Percentiles rank a stretch among this genome's conserved stretches.
phyloP scores from a whole-genome alignment of 2,113 vertebrate species.

The Hiodon alosoides region DNA sequence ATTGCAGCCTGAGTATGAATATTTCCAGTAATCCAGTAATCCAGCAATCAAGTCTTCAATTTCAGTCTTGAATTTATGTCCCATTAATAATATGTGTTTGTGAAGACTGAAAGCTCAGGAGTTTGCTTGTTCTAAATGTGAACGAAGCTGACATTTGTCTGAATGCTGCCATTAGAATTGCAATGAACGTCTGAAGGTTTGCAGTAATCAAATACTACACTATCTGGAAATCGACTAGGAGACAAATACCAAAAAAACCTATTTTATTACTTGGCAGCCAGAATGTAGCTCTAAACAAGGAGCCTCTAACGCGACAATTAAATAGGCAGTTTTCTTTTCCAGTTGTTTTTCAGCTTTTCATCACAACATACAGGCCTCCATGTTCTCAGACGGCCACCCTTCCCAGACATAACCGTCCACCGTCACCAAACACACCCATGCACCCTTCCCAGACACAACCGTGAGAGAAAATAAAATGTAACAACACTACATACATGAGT shows the following conservation, averaged over 20 bases:
- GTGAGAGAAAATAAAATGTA: neutral
- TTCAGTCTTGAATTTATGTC: slow-evolving; percentile 69
- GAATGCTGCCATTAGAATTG: slow-evolving; percentile 57
- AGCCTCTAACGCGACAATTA: neutral
- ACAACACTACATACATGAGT: slow-evolving; percentile 4
- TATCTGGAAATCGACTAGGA: slow-evolving; percentile 50
- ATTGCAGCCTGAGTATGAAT: slow-evolving; percentile 65
- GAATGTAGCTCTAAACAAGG: slow-evolving; percentile 13
- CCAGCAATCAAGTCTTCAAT: slow-evolving; percentile 69
- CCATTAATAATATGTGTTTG: slow-evolving; percentile 63
- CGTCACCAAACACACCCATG: neutral
- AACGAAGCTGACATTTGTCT: slow-evolving; percentile 54
- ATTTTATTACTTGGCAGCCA: slow-evolving; percentile 15
- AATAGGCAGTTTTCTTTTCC: neutral
- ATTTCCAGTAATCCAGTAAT: slow-evolving; percentile 65
- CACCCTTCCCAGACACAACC: neutral
- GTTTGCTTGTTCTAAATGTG: slow-evolving; percentile 59
- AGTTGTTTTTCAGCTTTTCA: too few relatives aligned
- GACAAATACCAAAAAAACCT: neutral
- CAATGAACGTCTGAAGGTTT: slow-evolving; percentile 66
- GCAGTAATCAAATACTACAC: slow-evolving; percentile 64
- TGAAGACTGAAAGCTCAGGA: slow-evolving; percentile 53
- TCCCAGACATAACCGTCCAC: too few relatives aligned
- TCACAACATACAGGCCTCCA: too few relatives aligned
- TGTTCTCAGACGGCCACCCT: too few relatives aligned